Base-by-base conservation (phyloP, 92 coral and sea anemone species). In the Pocillopora meandrina region DNA sequence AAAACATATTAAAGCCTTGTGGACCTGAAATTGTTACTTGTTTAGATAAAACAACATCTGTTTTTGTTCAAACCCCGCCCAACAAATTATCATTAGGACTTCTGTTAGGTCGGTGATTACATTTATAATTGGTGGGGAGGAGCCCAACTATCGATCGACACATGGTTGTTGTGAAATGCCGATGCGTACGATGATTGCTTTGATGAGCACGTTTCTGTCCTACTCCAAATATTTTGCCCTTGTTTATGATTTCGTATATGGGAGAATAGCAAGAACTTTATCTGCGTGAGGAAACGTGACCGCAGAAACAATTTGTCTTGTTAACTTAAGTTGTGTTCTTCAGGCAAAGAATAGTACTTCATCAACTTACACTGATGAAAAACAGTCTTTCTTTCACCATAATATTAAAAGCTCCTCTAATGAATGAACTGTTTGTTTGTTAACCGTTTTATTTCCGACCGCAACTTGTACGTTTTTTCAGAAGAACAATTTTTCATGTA, bases 121-220 rank as follows among this genome's bases (percentile, higher is more conserved):
- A 20, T 87, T 86, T 80, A 55, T 91, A 91, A 91, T 91, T 79
- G 90, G 77, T 33, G 77, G 89, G 94, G 94, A 74, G 94, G 94
- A 75, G 91, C 58, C 61, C 33, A 5, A 13, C 17, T 23, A 15
- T 5, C 18, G 68, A 61, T 17, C 56, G 78, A 74, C 78, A 63
- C 66, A 20, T 74, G 8, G 17, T 72, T 35, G 68, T 14, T 15
- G 49, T 60, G 21, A 4, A 36, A 61, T 47, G 23, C 31, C 20
- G 20, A 21, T 15, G 13, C 56, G 12, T 18, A 6, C 15, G 10
- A 7, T 31, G 26, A 68, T 19, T 68, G 18, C 62, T 16, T 59
- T 42, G 52, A 42, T 42, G 16, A 68, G 74, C 74, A 34, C 5
- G 68, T 35, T 36, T 36, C 66, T 81, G 85, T 71, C 77, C 34